phyloP scores from a whole-genome alignment of 2,888 invertebrate genomes.

The Sepioteuthis lessoniana region DNA sequence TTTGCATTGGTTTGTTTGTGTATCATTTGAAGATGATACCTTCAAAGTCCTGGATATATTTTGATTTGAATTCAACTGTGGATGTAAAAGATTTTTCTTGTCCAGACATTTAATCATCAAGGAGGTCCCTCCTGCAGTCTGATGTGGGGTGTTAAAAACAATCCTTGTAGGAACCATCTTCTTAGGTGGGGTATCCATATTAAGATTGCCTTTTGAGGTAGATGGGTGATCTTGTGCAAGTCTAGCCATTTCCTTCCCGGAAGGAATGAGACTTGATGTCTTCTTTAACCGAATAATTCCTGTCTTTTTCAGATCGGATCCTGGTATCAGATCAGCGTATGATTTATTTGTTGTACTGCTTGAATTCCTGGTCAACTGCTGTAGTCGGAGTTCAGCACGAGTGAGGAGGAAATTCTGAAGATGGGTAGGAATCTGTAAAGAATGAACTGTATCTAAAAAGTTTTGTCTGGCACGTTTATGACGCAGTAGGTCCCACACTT shows the following conservation, averaged over 20 bases:
- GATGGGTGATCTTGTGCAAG: slow-evolving; percentile 2
- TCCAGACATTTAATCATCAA: not conserved
- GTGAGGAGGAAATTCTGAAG: slow-evolving; percentile 4
- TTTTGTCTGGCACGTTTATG: not conserved
- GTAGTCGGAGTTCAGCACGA: not conserved
- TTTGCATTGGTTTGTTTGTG: not conserved
- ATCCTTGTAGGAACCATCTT: not conserved
- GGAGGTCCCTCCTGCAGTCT: not conserved
- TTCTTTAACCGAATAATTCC: slow-evolving; percentile 39
- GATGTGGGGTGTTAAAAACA: not conserved
- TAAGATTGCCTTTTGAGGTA: not conserved
- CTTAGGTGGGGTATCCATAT: not conserved
- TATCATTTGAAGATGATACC: not conserved
- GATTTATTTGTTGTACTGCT: not conserved
- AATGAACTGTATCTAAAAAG: not conserved
- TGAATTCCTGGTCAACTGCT: not conserved
- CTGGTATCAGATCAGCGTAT: not conserved
- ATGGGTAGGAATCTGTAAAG: not conserved
- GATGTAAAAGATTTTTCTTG: not conserved
- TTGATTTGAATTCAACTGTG: not conserved
- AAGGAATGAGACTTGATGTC: not conserved
- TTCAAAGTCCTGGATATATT: not conserved
- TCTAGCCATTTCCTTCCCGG: slow-evolving; percentile 15
- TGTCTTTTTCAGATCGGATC: not conserved
- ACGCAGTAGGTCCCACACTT: not conserved